Percentiles rank a stretch among this genome's conserved stretches.
These are phyloP conservation scores for Saguinus midas DNA, from an alignment of 2,113 vertebrate genomes.

Conservation along the genomic window DNA sequence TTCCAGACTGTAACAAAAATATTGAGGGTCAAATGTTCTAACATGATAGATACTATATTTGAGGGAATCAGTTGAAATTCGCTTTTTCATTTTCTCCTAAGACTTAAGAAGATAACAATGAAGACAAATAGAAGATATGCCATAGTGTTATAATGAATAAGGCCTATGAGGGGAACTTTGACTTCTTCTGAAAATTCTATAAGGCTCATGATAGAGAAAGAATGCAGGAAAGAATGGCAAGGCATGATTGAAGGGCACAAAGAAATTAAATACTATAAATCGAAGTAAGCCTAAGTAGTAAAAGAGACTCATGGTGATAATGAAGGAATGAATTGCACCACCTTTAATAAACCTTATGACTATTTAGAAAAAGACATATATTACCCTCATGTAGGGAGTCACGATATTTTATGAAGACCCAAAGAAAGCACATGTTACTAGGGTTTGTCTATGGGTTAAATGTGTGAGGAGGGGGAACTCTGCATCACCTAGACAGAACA, in stretches of 20 bases:
- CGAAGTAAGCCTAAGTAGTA: neutral
- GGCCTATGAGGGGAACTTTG: neutral
- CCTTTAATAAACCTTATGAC: neutral
- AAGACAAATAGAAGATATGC: neutral
- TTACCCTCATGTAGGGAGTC: neutral
- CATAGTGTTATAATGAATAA: conserved; percentile 9
- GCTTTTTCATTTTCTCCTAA: neutral
- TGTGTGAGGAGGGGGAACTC: neutral
- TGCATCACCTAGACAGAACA: neutral
- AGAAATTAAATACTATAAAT: neutral
- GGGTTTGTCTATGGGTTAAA: neutral
- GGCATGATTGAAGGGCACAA: neutral
- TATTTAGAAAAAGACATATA: neutral
- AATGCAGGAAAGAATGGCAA: neutral
- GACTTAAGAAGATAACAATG: neutral
- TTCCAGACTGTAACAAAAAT: conserved; percentile 1
- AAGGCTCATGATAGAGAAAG: conserved; percentile 3
- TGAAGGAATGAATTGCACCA: neutral
- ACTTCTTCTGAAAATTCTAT: conserved; percentile 23
- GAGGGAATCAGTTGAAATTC: neutral
- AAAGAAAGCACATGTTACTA: neutral
- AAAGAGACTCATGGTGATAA: neutral
- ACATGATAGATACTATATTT: neutral
- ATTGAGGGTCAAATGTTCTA: neutral
- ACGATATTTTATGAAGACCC: neutral